Evolutionary conservation across 2,113 vertebrate species (phyloP).

Genomic region (Calyptommatus sinebrachiatus): DNA sequence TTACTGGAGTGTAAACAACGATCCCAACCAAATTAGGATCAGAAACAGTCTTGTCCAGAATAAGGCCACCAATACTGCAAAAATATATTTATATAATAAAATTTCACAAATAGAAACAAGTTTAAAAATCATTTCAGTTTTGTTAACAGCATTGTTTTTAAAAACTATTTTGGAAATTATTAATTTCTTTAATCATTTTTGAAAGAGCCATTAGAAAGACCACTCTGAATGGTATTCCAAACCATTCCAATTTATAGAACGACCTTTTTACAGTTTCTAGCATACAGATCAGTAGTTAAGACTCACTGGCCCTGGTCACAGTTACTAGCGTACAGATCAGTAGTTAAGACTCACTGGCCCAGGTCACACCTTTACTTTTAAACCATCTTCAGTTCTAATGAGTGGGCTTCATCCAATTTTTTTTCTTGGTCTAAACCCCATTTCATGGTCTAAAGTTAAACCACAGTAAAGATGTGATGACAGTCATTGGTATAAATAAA

Average conservation of each 20-base stretch:
- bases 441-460: too few species aligned
- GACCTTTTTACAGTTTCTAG: neutral
- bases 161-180: neutral
- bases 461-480: too few species aligned
- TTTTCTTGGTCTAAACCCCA: too few species aligned
- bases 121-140: neutral
- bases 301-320: neutral
- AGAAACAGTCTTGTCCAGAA: slow-evolving; percentile 96
- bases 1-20: slow-evolving; percentile 95
- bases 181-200: neutral
- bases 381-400: too few species aligned
- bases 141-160: neutral
- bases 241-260: neutral
- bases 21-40: slow-evolving; percentile 94
- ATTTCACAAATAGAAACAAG: slow-evolving; percentile 32
- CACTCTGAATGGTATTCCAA: neutral
- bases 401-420: too few species aligned
- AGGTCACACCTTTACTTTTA: too few species aligned
- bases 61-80: slow-evolving; percentile 95
- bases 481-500: neutral
- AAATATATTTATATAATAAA: slow-evolving; percentile 35
- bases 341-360: too few species aligned
- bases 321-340: neutral
- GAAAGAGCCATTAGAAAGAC: neutral
- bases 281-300: neutral